Evolutionary conservation across 2,797 vertebrate species (phyloP), one percentile per base, ranked within the genome.

Genomic region (Lagorchestes hirsutus): DNA sequence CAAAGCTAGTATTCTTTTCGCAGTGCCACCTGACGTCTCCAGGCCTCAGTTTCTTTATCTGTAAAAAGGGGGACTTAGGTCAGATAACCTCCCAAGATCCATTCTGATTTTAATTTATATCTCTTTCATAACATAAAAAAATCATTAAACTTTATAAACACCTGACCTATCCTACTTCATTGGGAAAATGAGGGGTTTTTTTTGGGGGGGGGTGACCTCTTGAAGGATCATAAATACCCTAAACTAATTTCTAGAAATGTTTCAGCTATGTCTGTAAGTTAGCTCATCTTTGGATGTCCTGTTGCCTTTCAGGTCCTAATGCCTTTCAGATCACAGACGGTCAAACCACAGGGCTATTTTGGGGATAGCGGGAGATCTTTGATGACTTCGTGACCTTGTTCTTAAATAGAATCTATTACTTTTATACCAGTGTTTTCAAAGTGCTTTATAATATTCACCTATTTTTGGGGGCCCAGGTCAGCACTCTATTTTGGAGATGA

Each of bases 401-500:
- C 91, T 92, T 97, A 97, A 97, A 97, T 97, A 97, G 95, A 27
- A 82, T 82, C 55, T 96, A 95, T 95, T 94, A 93, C 95, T 98
- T 97, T 97, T 95, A 97, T 96, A 95, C 54, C 91, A 94, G 92
- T 94, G 96, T 96, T 96, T 98, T 94, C 97, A 96, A 97, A 97
- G 96, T 95, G 90, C 96, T 96, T 95, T 93, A 96, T 90, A 92
- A 93, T 97, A 94, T 97, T 96, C 91, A 29, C 8, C 95, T 95
- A 59, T 96, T 96, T 94, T 95, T 96, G 16, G 50, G 96, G 90
- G 94, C 55, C 92, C 58, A 54, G 97, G 96, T 97, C 97, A 98
- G 96, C 95, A 96, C 57, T 97, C 97, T 97, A 97, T 98, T 98
- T 98, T 96, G 94, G 97, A 98, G 97, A 97, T 97, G 97, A 96